These are phyloP conservation scores for Calephelis virginiensis DNA, from an alignment of 1,140 invertebrate species.

Conservation along the genomic window DNA sequence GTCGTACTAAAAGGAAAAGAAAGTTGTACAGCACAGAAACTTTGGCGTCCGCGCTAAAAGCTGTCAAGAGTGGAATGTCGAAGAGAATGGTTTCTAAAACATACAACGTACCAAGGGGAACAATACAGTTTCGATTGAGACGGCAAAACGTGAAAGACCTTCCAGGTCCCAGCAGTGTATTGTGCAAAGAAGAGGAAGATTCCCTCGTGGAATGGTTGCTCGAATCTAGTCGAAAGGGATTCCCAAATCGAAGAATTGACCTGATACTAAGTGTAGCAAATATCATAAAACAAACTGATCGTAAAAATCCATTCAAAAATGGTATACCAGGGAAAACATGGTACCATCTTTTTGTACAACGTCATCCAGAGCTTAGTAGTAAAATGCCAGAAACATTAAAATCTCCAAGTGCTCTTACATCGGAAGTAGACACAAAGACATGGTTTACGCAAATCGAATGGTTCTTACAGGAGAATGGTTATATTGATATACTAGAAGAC, in stretches of 20 bases:
- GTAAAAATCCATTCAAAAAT: conserved; percentile 13
- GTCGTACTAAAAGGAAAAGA: conserved; percentile 7
- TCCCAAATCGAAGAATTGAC: conserved; percentile 5
- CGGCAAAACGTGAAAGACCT: conserved; percentile 5
- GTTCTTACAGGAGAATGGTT: background rate
- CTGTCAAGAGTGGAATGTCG: conserved; percentile 18
- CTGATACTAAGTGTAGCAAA: conserved; percentile 9
- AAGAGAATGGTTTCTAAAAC: conserved; percentile 8
- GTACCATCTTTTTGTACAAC: conserved; percentile 15
- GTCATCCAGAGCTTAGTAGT: background rate
- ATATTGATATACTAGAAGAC: background rate
- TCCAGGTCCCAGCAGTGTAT: conserved; percentile 7
- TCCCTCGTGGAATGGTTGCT: conserved; percentile 4
- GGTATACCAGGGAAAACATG: conserved; percentile 9
- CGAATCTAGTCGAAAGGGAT: conserved; percentile 7
- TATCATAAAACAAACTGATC: conserved; percentile 4
- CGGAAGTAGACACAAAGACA: background rate
- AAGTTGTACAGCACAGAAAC: conserved; percentile 4
- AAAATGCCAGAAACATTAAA: background rate
- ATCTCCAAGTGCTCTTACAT: background rate
- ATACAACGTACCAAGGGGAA: conserved; percentile 2
- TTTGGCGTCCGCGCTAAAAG: background rate
- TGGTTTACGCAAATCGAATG: conserved; percentile 12
- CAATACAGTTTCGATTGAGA: conserved; percentile 12
- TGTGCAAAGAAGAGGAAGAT: conserved; percentile 3